Evolutionary conservation across 1,140 invertebrate genomes (phyloP), one percentile per base, ranked within the genome.

Genomic region (Scaptomyza hsui): DNA sequence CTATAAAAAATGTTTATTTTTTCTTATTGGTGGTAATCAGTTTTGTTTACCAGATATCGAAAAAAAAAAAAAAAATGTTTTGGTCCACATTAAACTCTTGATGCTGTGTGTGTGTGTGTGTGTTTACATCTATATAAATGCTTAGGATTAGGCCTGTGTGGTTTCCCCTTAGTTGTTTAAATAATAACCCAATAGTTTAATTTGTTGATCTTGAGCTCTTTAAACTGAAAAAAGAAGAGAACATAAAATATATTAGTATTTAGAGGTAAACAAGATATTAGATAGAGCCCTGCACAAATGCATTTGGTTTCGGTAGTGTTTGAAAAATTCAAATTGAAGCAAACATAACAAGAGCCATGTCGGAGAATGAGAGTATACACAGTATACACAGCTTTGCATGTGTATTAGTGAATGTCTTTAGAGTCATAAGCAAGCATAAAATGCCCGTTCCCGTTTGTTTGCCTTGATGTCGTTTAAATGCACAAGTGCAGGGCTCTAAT

Each of bases 171-270:
- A 75, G 60, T 75, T 39, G 37, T 21, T 55, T 48, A 26, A 65
- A 32, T 62, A 60, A 45, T 57, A 76, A 69, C 77, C 69, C 78
- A 56, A 41, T 77, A 77, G 60, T 59, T 77, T 59, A 64, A 74
- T 81, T 77, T 70, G 78, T 74, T 73, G 62, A 82, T 77, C 55
- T 45, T n/a, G 37, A 42, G 75, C 75, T 64, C 24, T 64, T 82
- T 75, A 82, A 71, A 82, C 79, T 82, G 75, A 2, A 81, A 81
- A 3, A 13, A 59, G 13, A 44, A 15, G 18, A 4, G 21, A 15
- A 10, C n/a, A n/a, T 4, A 29, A 5, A 21, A 21, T 35, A 12
- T 10, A 42, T 35, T 19, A 19, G 9, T 12, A 18, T 13, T 16
- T 44, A 9, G 1, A 6, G 24, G 24, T 5, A 24, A 2, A 5